Evolutionary conservation across 1,140 invertebrate genomes (phyloP), one percentile per base, ranked within the genome.

Genomic region (Drosophila kurseongensis): DNA sequence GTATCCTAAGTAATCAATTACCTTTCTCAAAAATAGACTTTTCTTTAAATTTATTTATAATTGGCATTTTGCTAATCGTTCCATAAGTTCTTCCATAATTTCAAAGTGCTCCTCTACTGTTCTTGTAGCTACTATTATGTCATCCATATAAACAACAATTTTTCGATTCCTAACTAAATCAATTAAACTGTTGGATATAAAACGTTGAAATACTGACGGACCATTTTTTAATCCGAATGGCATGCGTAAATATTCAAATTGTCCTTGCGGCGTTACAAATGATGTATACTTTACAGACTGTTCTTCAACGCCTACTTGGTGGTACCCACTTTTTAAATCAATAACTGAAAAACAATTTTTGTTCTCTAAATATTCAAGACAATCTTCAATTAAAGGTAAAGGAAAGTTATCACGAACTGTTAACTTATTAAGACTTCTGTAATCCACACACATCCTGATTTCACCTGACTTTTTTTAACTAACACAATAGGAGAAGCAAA

Each of bases 1-100:
- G 42, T 18, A 18, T 10, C 16, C 44, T 23, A 18, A 18, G 5
- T 18, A 45, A 45, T 45, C 16, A 4, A 18, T 23, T 10, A 18
- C 9, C 16, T 45, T 45, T 16, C 8, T 44, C 8, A 44, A 44
- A 23, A 23, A 2, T 23, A 23, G 18, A 2, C 18, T 23, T 23
- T 23, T 42, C 41, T 42, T 42, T n/a, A 42, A 42, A 16, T 42
- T 42, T n/a, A 42, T 42, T 42, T 42, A 12, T 16, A 42, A 42
- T 14, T 42, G 6, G 14, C 14, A 16, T 16, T 42, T 42, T 14
- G 41, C 14, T 18, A 44, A 44, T 5, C 42, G 14, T 45, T 45
- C 14, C 14, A 45, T 16, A 32, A 32, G 29, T 32, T 32, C 29
- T 32, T 32, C 8, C 8, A 32, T 7, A 32, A 32, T 32, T 32